These are phyloP conservation scores for Bubalus kerabau DNA, from an alignment of 2,113 vertebrate species.

Conservation along the genomic window DNA sequence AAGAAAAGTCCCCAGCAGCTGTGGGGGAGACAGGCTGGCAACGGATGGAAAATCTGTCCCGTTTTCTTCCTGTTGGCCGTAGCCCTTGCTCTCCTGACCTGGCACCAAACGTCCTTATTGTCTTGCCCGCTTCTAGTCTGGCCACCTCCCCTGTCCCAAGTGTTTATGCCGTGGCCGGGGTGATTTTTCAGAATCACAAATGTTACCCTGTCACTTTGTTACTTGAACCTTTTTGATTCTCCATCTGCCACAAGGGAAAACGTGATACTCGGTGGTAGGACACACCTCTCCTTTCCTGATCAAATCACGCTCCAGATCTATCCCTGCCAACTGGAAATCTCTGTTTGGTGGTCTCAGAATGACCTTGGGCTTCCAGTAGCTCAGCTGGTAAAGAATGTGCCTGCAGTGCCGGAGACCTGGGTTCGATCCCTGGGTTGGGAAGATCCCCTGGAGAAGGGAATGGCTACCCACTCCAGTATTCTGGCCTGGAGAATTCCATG, in stretches of 20 bases:
- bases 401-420: neutral
- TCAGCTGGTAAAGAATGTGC: neutral
- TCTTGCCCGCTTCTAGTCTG: neutral
- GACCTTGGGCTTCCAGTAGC: neutral
- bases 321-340: neutral
- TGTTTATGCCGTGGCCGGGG: neutral
- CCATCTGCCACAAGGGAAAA: neutral
- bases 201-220: neutral
- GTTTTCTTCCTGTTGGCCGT: neutral
- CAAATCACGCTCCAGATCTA: neutral
- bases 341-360: neutral
- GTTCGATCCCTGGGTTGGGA: neutral
- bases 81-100: neutral
- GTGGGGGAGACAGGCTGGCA: accelerated
- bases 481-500: neutral
- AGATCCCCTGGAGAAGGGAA: neutral
- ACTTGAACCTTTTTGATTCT: neutral
- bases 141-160: neutral
- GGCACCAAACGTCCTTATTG: accelerated
- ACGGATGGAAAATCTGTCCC: neutral
- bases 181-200: neutral
- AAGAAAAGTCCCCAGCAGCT: neutral
- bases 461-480: neutral
- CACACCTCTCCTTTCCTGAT: neutral
- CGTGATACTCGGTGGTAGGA: accelerated